Conservation (phyloP, 2,888 invertebrate genomes). For the Stenolophus ochropezus region DNA sequence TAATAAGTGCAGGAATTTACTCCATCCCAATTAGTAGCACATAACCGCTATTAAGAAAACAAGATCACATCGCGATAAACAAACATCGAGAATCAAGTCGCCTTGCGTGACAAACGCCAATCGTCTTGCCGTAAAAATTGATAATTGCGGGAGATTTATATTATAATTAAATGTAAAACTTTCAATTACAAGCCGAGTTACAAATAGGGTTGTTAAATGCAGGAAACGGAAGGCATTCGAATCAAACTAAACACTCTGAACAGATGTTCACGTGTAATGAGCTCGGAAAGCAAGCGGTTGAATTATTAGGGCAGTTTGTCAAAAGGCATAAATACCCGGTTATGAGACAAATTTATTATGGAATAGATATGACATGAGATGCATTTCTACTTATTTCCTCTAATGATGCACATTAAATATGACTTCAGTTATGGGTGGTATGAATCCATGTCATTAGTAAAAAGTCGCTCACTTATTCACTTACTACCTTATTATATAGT, state of each 20-base stretch:
- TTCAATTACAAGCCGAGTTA: conserved; percentile 40
- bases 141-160: conserved; percentile 44
- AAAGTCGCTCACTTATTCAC: too few species aligned
- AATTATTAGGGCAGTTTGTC: conserved; percentile 1
- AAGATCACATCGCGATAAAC: conserved; percentile 17
- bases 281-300: neutral
- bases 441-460: too few species aligned
- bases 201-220: conserved; percentile 45
- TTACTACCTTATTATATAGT: too few species aligned
- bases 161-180: conserved; percentile 43
- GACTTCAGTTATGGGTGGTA: too few species aligned
- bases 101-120: conserved; percentile 32
- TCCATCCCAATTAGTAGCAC: neutral
- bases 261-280: conserved; percentile 13
- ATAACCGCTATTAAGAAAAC: conserved; percentile 20
- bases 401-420: neutral
- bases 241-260: neutral
- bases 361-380: neutral
- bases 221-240: conserved; percentile 27
- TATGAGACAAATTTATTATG: neutral
- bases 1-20: conserved; percentile 19
- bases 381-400: neutral
- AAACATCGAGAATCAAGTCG: neutral
- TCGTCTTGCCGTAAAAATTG: neutral
- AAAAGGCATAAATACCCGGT: neutral